Conservation (phyloP, 2,113 vertebrate genomes). For the Chaenocephalus aceratus region DNA sequence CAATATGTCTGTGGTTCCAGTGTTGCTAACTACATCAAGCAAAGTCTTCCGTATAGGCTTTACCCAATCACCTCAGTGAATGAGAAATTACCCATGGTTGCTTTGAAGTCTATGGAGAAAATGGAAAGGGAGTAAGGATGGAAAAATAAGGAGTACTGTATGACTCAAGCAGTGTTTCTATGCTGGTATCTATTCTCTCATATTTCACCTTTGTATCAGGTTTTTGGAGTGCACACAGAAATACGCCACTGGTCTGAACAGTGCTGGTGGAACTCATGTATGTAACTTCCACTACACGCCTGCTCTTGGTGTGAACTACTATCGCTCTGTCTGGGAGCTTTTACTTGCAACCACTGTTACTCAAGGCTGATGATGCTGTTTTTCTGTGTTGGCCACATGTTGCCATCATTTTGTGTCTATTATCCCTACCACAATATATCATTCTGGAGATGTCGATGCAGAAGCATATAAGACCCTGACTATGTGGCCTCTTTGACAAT, state of each 20-base stretch:
- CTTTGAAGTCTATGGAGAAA: conserved; percentile 8
- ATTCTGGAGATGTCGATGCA: background rate
- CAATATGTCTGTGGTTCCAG: too few relatives aligned
- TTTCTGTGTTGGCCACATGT: conserved; percentile 36
- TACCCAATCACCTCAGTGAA: conserved; percentile 8
- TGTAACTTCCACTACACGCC: conserved; percentile 44
- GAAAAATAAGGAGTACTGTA: conserved; percentile 43
- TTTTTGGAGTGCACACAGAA: conserved; percentile 20
- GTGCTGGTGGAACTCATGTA: conserved; percentile 51
- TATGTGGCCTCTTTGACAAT: conserved; percentile 28
- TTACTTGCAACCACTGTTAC: conserved; percentile 30
- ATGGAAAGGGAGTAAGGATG: conserved; percentile 24
- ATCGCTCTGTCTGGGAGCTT: conserved; percentile 35
- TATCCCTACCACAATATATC: conserved; percentile 19
- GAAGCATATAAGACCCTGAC: conserved; percentile 9
- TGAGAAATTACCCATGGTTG: conserved; percentile 16
- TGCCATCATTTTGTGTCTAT: conserved; percentile 32
- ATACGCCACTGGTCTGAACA: conserved; percentile 45
- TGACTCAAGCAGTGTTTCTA: conserved; percentile 35
- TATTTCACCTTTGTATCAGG: conserved; percentile 39
- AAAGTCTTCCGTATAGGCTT: background rate
- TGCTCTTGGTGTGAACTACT: conserved; percentile 33
- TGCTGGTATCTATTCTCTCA: conserved; percentile 32
- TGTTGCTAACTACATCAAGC: too few relatives aligned
- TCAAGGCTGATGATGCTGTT: conserved; percentile 35